Evolutionary conservation across 1,140 invertebrate genomes (phyloP).

Genomic region (Drosophila busckii): DNA sequence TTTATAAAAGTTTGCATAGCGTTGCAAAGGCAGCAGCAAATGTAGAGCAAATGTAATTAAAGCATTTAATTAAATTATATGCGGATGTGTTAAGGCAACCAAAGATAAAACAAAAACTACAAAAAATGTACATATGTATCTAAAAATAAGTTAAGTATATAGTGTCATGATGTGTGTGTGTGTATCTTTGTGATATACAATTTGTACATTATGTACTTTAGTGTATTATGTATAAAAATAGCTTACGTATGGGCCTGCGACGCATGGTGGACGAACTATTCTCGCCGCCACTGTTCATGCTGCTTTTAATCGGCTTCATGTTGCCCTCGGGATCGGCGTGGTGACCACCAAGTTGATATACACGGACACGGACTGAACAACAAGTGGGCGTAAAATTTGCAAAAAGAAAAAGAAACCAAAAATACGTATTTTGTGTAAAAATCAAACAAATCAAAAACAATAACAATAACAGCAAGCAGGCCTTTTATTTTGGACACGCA

Average conservation of each 20-base stretch:
- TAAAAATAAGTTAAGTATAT: constrained; percentile 21
- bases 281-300: constrained; percentile 55
- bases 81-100: too few species aligned
- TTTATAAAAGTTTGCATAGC: not conserved
- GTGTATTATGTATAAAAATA: too few species aligned
- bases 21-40: too few species aligned
- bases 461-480: constrained; percentile 5
- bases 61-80: too few species aligned
- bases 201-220: not conserved
- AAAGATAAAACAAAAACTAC: constrained; percentile 23
- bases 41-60: constrained; percentile 32
- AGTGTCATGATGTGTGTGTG: too few species aligned
- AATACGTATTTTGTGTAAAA: constrained; percentile 26
- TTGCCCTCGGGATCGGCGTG: constrained; percentile 22
- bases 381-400: constrained; percentile 39
- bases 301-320: constrained; percentile 53
- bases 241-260: constrained; percentile 71
- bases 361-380: constrained; percentile 13
- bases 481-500: constrained; percentile 3
- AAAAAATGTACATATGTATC: constrained; percentile 21
- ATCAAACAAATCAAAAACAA: constrained; percentile 12
- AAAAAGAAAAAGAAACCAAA: constrained; percentile 58
- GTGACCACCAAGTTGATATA: constrained; percentile 18
- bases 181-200: not conserved
- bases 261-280: constrained; percentile 62